Base-by-base conservation (phyloP, 1,140 invertebrate genomes). In the Euwallacea similis region DNA sequence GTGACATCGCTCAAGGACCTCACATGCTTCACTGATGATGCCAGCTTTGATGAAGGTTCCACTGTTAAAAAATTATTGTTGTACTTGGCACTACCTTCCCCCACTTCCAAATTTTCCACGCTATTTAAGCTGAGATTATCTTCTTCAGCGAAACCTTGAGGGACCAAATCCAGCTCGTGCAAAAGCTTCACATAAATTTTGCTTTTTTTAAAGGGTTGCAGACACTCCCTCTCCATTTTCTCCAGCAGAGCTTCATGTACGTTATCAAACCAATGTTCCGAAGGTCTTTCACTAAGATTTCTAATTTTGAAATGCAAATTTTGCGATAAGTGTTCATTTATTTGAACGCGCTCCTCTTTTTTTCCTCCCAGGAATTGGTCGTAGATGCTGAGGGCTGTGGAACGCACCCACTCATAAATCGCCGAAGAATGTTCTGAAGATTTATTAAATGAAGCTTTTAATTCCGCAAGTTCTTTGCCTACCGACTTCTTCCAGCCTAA, bases 201-300 rank as follows among this genome's bases (percentile, higher is more conserved):
- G 67, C 87, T 88, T 75, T 86, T 86, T 68, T 89, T 88, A 76
- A 94, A 94, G 0, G 87, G 84, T 8, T 88, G 88, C 66, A 92
- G 84, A 79, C 88, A 93, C 67, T 86, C 85, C 67, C 79, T 86
- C 74, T 88, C 84, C 43, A 93, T 81, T 76, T 89, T 91, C 15
- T 89, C 88, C 63, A 89, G 89, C 41, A 92, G 87, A 59, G 85
- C 87, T 64, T 86, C 82, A 81, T 95, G 90, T 9, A 94, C 86
- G 66, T 94, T 90, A 81, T 97, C 94, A 83, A 98, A 97, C 87
- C 93, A 94, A 4, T 83, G 83, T 73, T 93, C 90, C 55, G 87
- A 85, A 9, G 89, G 84, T 2, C 79, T 75, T 72, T 90, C 87
- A 54, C 79, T 77, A 9, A 81, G 70, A 70, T 85, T 88, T 75